Evolutionary conservation across 53 echinoderm and acorn worm genomes (phyloP), one percentile per base, ranked within the genome.

Genomic region (Crossaster papposus): DNA sequence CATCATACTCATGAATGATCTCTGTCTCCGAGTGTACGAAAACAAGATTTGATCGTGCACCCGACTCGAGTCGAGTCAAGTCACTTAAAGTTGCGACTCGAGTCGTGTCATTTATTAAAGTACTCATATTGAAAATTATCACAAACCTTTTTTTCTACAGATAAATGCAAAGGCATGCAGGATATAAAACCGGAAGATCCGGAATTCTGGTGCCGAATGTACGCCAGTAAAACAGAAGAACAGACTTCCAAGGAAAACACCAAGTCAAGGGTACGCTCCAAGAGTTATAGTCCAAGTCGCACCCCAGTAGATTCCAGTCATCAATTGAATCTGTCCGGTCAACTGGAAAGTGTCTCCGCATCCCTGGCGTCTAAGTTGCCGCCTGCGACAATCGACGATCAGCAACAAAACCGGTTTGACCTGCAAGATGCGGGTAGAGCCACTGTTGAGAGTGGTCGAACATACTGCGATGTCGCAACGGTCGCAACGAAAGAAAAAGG

Each of bases 101-200:
- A n/a, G n/a, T n/a, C n/a, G n/a, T n/a, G n/a, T n/a, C n/a, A n/a
- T n/a, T 44, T 38, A 4, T 44, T 44, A 7, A 44, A n/a, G 2
- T 7, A 9, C 9, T 44, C 44, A 7, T 9, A 7, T 44, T 44
- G 44, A 44, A 44, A 44, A 44, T 44, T 44, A 44, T 44, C 44
- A 44, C 9, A 28, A 29, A 28, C 33, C 30, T 70, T 14, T 70
- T 68, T 13, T 24, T 83, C 34, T 29, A 70, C 51, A 84, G 84
- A 11, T 72, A 30, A 84, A 84, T 72, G 70, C 17, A 87, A n/a
- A 76, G 28, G n/a, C 34, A 87, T 87, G 77, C 34, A 87, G 77
- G 36, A 54, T 77, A 31, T 22, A 13, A 87, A 87, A 87, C 87
- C 75, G 36, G 87, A 87, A 75, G 87, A 76, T 26, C 87, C 64